These are phyloP conservation scores for Siniperca knerii DNA, from an alignment of 2,113 vertebrate species.

Conservation along the genomic window DNA sequence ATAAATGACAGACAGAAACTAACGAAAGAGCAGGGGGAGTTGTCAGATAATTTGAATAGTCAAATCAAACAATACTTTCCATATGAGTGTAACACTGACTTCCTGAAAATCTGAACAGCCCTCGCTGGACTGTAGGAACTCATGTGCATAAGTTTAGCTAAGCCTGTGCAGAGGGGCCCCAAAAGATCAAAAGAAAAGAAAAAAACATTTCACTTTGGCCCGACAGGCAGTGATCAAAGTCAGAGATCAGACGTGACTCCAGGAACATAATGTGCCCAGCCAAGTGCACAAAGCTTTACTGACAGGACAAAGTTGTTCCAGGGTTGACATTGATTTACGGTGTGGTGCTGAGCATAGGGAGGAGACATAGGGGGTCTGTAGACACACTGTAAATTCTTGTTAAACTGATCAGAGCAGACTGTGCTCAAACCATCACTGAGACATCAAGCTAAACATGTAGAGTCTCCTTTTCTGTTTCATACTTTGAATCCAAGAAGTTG, in stretches of 20 bases:
- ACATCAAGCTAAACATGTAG: constrained; percentile 54
- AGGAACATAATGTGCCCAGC: constrained; percentile 71
- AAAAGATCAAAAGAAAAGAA: constrained; percentile 54
- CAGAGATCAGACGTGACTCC: constrained; percentile 67
- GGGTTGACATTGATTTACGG: constrained; percentile 66
- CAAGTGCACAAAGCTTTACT: constrained; percentile 62
- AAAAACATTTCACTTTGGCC: constrained; percentile 44
- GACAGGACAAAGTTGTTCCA: constrained; percentile 69
- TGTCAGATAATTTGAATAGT: too few relatives aligned
- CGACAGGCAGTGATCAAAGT: constrained; percentile 70
- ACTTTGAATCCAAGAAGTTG: constrained; percentile 37
- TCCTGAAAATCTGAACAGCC: constrained; percentile 30
- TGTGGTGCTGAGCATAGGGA: constrained; percentile 41
- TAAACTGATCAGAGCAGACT: constrained; percentile 58
- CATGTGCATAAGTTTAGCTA: constrained; percentile 31
- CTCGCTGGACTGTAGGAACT: not conserved
- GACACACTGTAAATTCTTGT: constrained; percentile 50
- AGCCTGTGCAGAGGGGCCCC: constrained; percentile 54
- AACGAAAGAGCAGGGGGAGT: too few relatives aligned
- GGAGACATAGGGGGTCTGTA: constrained; percentile 42
- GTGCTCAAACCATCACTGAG: constrained; percentile 40
- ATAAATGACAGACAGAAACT: too few relatives aligned
- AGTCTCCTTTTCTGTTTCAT: constrained; percentile 37
- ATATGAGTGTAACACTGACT: constrained; percentile 2
- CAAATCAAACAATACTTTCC: too few relatives aligned